Evolutionary conservation across 64 coral and sea anemone genomes (phyloP).

Genomic region (Pocillopora damicornis): DNA sequence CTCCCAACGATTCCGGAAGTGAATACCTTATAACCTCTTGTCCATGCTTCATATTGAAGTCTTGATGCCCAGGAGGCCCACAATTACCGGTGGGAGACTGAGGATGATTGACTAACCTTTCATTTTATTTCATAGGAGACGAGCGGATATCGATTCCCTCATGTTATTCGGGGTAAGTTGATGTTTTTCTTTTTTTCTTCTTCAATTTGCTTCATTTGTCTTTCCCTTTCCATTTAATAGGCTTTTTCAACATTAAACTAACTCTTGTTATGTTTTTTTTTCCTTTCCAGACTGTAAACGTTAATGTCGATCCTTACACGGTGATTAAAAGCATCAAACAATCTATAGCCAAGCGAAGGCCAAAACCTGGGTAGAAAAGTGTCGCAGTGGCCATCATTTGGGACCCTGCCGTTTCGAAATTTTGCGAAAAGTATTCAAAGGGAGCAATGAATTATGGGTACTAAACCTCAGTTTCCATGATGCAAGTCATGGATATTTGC

Average conservation of each 20-base stretch:
- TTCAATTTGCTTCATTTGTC: neutral
- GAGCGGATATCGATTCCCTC: constrained; percentile 88
- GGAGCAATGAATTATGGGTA: neutral
- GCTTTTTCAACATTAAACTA: neutral
- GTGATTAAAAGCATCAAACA: constrained; percentile 37
- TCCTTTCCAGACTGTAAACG: constrained; percentile 42
- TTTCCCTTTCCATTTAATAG: neutral
- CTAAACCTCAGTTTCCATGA: neutral
- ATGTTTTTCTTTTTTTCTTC: neutral
- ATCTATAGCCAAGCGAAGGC: constrained; percentile 22
- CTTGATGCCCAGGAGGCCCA: neutral
- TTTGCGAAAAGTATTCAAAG: neutral
- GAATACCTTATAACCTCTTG: too few relatives aligned
- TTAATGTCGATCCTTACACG: constrained; percentile 57
- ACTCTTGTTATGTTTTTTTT: neutral
- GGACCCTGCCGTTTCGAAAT: neutral
- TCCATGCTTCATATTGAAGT: too few relatives aligned
- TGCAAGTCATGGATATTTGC: too few relatives aligned
- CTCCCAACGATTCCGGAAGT: neutral
- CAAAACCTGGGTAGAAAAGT: neutral
- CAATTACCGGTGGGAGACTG: too few relatives aligned
- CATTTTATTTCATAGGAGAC: constrained; percentile 36
- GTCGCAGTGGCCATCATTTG: neutral
- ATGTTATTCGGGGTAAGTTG: constrained; percentile 92
- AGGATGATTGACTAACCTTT: neutral